Conservation (phyloP, 2,113 vertebrate genomes). For the Aptenodytes patagonicus region DNA sequence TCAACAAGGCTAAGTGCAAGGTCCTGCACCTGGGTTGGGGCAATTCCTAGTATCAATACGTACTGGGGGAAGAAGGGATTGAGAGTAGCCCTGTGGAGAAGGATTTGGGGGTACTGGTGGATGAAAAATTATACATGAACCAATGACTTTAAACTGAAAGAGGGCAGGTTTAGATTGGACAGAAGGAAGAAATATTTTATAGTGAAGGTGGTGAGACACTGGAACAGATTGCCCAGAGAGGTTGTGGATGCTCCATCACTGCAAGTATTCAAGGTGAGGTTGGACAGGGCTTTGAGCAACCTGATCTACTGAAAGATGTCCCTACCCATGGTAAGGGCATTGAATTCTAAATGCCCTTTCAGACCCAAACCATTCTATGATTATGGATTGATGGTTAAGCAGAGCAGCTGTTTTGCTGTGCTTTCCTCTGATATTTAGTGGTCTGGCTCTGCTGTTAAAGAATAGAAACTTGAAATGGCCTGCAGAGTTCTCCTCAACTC, state of each 20-base stretch:
- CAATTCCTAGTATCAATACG: background rate
- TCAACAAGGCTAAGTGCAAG: background rate
- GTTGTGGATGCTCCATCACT: too few relatives aligned
- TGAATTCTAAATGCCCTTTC: background rate
- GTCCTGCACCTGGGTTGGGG: background rate
- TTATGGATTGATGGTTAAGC: background rate
- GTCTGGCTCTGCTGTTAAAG: background rate
- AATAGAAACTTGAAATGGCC: background rate
- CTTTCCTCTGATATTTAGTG: background rate
- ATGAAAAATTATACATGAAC: background rate
- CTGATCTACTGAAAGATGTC: background rate
- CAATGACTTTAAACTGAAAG: background rate
- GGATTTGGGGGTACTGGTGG: background rate
- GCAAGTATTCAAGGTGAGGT: background rate
- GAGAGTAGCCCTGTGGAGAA: background rate
- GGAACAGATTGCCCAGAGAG: background rate
- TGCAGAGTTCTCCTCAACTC: background rate
- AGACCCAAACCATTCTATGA: background rate
- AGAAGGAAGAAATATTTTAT: background rate
- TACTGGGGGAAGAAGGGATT: background rate
- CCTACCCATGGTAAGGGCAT: fast-evolving
- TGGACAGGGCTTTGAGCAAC: background rate
- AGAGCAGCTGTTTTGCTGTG: background rate
- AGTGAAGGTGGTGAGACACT: background rate
- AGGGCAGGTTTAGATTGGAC: background rate